A percentile compares a stretch with the other conserved stretches of the same genome.
Evolutionary conservation across 1,140 invertebrate species (phyloP).

Genomic region (Aphidius gifuensis): DNA sequence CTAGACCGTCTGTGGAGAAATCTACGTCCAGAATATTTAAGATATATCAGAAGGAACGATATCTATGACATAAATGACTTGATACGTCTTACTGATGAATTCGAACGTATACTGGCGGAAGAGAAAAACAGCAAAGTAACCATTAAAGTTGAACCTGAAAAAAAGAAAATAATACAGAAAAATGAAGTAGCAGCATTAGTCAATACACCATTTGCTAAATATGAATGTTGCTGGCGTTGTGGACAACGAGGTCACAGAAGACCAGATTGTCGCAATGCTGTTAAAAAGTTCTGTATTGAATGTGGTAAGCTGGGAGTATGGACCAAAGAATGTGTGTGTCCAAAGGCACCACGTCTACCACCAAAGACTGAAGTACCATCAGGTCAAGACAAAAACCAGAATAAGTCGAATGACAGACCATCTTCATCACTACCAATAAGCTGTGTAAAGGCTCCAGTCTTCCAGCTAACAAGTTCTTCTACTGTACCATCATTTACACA

Average conservation of each 20-base stretch:
- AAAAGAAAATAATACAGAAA: background rate
- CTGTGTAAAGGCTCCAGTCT: background rate
- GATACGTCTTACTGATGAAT: background rate
- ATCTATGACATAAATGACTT: background rate
- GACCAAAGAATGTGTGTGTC: background rate
- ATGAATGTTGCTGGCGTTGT: slow-evolving; percentile 3
- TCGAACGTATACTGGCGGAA: background rate
- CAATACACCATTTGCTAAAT: background rate
- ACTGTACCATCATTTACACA: background rate
- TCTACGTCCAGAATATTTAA: background rate
- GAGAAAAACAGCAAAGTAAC: background rate
- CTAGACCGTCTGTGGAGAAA: background rate
- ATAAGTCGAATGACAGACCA: background rate
- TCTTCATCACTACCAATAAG: background rate
- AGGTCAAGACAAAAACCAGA: background rate
- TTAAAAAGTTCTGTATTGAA: background rate
- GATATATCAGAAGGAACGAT: background rate
- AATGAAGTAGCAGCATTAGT: too few relatives aligned
- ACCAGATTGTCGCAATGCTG: background rate
- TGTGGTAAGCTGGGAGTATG: background rate
- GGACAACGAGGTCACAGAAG: background rate
- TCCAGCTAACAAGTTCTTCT: background rate
- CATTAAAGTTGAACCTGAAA: background rate
- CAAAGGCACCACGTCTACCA: slow-evolving; percentile 7
- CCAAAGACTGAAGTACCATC: background rate